A percentile compares a stretch with the other conserved stretches of the same genome.
Evolutionary conservation across 2,888 invertebrate genomes (phyloP).

Genomic region (Thumatha senex): DNA sequence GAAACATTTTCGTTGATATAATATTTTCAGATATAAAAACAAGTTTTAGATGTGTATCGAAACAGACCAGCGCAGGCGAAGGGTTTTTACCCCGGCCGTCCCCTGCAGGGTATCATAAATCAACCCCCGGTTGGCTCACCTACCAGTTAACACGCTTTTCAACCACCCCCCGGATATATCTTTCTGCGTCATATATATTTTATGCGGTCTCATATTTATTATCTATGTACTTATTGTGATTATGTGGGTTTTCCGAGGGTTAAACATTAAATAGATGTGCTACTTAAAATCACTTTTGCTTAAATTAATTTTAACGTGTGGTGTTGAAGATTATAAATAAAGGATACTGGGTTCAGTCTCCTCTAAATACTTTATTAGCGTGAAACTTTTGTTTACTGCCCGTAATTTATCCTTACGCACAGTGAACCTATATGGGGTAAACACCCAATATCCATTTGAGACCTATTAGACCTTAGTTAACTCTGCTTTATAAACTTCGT

Average conservation of each 20-base stretch:
- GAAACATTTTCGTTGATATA: conserved; percentile 21
- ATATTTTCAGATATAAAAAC: conserved; percentile 38
- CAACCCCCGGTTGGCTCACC: conserved; percentile 43
- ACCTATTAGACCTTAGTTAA: too few relatives aligned
- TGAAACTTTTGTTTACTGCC: not conserved
- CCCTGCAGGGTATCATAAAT: conserved; percentile 48
- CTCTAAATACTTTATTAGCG: not conserved
- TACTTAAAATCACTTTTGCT: not conserved
- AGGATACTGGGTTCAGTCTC: too few relatives aligned
- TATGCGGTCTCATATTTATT: conserved; percentile 14
- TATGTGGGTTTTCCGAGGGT: not conserved
- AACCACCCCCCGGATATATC: conserved; percentile 37
- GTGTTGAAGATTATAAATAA: too few relatives aligned
- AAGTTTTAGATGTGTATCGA: conserved; percentile 42
- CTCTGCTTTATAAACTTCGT: too few relatives aligned
- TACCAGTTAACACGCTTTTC: conserved; percentile 49
- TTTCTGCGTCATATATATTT: conserved; percentile 21
- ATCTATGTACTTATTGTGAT: conserved; percentile 11
- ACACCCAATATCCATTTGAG: too few relatives aligned
- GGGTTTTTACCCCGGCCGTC: conserved; percentile 47
- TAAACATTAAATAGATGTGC: conserved; percentile 7
- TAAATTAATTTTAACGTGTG: not conserved
- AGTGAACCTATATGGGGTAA: too few relatives aligned
- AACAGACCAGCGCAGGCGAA: conserved; percentile 30
- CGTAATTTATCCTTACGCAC: too few relatives aligned